A percentile compares a stretch with the other conserved stretches of the same genome.
Evolutionary conservation across 2,888 invertebrate species (phyloP).

Genomic region (Limenitis arthemis): DNA sequence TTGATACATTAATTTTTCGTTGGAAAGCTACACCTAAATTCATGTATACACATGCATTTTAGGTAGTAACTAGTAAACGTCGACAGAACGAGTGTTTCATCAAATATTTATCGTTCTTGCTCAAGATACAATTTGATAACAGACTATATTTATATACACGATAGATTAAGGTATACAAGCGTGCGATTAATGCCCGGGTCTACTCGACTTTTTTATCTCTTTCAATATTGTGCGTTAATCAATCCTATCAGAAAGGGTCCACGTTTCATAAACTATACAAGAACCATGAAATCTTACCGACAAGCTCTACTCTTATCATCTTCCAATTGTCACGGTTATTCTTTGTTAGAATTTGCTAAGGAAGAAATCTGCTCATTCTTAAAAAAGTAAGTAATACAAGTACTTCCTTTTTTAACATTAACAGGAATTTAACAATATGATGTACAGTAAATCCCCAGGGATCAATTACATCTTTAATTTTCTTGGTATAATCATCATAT

Average conservation of each 20-base stretch:
- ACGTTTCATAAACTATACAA: constrained; percentile 12
- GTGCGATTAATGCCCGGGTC: too few relatives aligned
- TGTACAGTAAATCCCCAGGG: constrained; percentile 77
- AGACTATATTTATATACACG: too few relatives aligned
- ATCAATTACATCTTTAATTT: constrained; percentile 70
- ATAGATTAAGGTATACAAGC: too few relatives aligned
- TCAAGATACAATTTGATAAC: too few relatives aligned
- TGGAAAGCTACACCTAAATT: too few relatives aligned
- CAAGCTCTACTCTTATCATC: constrained; percentile 78
- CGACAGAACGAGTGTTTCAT: too few relatives aligned
- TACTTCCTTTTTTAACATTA: neutral
- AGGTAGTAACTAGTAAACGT: too few relatives aligned
- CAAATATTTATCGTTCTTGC: too few relatives aligned
- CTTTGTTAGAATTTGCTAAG: constrained; percentile 77
- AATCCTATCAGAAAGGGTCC: constrained; percentile 2
- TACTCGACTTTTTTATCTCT: constrained; percentile 10
- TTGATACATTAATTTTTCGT: too few relatives aligned
- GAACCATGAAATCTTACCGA: constrained; percentile 37
- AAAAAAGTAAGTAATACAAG: constrained; percentile 59
- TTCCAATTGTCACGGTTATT: constrained; percentile 77
- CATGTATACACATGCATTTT: too few relatives aligned
- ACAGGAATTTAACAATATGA: constrained; percentile 1
- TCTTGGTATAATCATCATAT: constrained; percentile 75
- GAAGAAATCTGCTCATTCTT: constrained; percentile 74
- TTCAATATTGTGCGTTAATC: constrained; percentile 1